Base-by-base conservation (phyloP, 2,888 invertebrate genomes). In the Drosophila cognata region DNA sequence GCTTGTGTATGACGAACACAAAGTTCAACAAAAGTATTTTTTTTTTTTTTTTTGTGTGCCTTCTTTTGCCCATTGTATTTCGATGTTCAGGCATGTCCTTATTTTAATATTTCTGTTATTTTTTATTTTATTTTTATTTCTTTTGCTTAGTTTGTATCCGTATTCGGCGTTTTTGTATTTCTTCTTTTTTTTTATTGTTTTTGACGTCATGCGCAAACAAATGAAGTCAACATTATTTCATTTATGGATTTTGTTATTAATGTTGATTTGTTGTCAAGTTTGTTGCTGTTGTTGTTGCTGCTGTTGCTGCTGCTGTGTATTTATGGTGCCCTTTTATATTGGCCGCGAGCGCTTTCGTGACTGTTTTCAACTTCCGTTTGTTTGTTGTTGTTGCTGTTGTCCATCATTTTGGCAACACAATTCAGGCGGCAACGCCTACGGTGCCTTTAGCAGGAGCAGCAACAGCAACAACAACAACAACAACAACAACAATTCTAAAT, bases 181-280 rank as follows among this genome's bases (percentile, higher is more conserved):
- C 7, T 52, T 57, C 62, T 43, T 13, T 3, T 18, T 52, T 10
- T 33, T 25, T 5, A 35, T 33, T 28, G 25, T 69, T 74, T 76
- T 86, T 89, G 89, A 85, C 84, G 84, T 85, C 84, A 85, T 87
- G 79, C 73, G 82, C 85, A 81, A 87, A 73, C 71, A 89, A 89
- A 84, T 85, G 75, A 77, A 89, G 81, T 84, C 80, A 77, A 89
- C 91, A 88, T 84, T 84, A 84, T 86, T 90, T 81, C 77, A 73
- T 81, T 91, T 90, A 91, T 90, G 82, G 89, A 90, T 89, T 90
- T 90, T 82, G 73, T 84, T 85, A 88, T 90, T 89, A 81, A 86
- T 78, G 88, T 82, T 87, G 88, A 74, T 64, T 70, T 88, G 76
- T 38, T 69, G 58, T 33, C 59, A 29, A 41, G 62, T 55, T 46